These are phyloP conservation scores for Bellardia bayeri DNA, from an alignment of 2,888 invertebrate species.

Conservation along the genomic window DNA sequence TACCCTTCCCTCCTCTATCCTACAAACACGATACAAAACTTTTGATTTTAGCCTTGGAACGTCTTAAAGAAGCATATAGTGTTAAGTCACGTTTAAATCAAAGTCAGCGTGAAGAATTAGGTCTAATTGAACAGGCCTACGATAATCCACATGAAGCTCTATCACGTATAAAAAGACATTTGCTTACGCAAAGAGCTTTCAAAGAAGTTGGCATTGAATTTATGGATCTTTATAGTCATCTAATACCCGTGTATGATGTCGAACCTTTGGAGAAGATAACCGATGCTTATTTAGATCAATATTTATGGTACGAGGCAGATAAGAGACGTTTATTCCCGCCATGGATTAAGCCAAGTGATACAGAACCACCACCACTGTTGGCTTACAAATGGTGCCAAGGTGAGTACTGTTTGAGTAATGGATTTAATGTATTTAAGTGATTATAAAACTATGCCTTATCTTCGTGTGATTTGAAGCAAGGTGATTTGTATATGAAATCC, in stretches of 20 bases:
- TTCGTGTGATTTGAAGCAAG: constrained; percentile 88
- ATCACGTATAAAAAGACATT: constrained; percentile 99
- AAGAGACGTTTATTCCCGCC: constrained; percentile 98
- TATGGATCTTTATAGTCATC: constrained; percentile 99
- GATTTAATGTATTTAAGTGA: not conserved
- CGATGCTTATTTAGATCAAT: constrained; percentile 99
- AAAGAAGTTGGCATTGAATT: constrained; percentile 99
- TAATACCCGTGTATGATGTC: constrained; percentile 99
- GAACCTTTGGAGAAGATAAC: constrained; percentile 99
- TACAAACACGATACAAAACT: constrained; percentile 99
- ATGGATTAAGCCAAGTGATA: constrained; percentile 99
- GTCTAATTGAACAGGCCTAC: constrained; percentile 99
- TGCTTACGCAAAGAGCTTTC: constrained; percentile 98
- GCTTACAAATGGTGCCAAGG: constrained; percentile 99
- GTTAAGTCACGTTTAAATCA: constrained; percentile 99
- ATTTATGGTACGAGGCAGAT: constrained; percentile 99
- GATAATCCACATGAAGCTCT: constrained; percentile 99
- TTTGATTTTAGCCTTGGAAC: constrained; percentile 97
- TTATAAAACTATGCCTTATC: constrained; percentile 27
- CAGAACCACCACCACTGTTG: constrained; percentile 96
- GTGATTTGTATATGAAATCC: constrained; percentile 87
- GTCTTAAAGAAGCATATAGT: constrained; percentile 98
- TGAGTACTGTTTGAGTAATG: constrained; percentile 78
- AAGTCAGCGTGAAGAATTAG: constrained; percentile 98
- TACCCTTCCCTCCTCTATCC: constrained; percentile 99